A percentile compares a stretch with the other conserved stretches of the same genome.
Conservation (phyloP, 2,888 invertebrate species). For the Monopis laevigella region DNA sequence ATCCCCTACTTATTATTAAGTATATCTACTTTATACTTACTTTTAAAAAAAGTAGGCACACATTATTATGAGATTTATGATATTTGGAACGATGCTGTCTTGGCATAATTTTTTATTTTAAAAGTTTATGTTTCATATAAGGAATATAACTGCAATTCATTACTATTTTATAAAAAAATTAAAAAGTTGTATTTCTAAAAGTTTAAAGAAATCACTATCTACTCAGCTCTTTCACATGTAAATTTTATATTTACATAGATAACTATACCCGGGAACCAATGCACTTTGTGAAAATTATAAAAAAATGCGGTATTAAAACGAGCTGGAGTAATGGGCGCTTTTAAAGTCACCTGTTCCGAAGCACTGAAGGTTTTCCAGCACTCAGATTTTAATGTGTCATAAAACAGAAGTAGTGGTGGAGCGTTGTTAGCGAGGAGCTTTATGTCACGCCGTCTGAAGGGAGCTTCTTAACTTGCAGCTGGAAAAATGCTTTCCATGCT, state of each 20-base stretch:
- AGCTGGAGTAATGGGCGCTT: constrained; percentile 9
- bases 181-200: no score
- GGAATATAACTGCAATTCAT: no score
- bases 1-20: no score
- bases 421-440: constrained; percentile 44
- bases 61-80: no score
- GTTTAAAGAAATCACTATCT: no score
- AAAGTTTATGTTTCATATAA: no score
- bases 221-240: no score
- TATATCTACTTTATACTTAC: no score
- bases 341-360: constrained; percentile 8
- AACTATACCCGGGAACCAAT: neutral
- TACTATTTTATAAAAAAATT: no score
- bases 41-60: no score
- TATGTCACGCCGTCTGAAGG: constrained; percentile 43
- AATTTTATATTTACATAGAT: neutral
- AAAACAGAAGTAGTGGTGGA: constrained; percentile 37
- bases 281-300: neutral
- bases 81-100: no score
- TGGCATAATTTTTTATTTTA: no score
- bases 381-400: constrained; percentile 43
- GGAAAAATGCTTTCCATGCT: constrained; percentile 44
- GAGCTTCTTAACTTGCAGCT: constrained; percentile 49
- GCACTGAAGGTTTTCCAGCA: constrained; percentile 25
- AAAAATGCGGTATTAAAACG: neutral